A percentile compares a stretch with the other conserved stretches of the same genome.
Conservation (phyloP, 2,797 vertebrate species). For the Tinamus major region DNA sequence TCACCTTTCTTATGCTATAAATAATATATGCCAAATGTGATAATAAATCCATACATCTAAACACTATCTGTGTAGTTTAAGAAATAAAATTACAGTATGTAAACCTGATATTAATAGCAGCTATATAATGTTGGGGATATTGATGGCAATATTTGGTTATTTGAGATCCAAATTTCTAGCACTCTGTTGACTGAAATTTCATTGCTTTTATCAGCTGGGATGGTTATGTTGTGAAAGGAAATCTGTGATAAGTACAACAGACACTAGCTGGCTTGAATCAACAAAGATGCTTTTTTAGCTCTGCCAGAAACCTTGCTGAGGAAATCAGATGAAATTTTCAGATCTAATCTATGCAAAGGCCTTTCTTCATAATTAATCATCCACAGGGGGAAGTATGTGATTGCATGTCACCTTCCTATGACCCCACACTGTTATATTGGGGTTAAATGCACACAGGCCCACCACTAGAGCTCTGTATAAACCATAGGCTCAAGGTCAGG, state of each 20-base stretch:
- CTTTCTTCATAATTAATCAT: slow-evolving; percentile 73
- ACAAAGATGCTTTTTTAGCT: slow-evolving; percentile 50
- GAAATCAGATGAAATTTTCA: slow-evolving; percentile 62
- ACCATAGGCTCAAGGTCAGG: slow-evolving; percentile 58
- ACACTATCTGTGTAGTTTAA: slow-evolving; percentile 87
- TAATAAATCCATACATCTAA: slow-evolving; percentile 96
- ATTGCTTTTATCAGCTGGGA: slow-evolving; percentile 64
- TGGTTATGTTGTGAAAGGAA: slow-evolving; percentile 59
- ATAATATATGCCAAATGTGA: slow-evolving; percentile 92
- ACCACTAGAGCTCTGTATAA: slow-evolving; percentile 44
- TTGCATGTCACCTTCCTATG: slow-evolving; percentile 64
- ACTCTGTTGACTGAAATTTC: slow-evolving; percentile 69
- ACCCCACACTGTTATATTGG: slow-evolving; percentile 37
- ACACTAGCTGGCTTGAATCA: slow-evolving; percentile 53
- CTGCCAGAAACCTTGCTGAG: slow-evolving; percentile 36
- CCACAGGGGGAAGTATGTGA: slow-evolving; percentile 39
- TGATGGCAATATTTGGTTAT: slow-evolving; percentile 72
- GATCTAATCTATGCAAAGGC: slow-evolving; percentile 51
- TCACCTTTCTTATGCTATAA: slow-evolving; percentile 97
- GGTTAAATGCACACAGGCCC: slow-evolving; percentile 48
- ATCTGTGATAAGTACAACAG: slow-evolving; percentile 56
- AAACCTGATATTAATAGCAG: slow-evolving; percentile 72
- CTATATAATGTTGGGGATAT: slow-evolving; percentile 65
- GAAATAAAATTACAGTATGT: slow-evolving; percentile 83
- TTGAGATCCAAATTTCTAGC: slow-evolving; percentile 75